Conservation (phyloP, 2,797 vertebrate genomes). For the Xerus rutilus region DNA sequence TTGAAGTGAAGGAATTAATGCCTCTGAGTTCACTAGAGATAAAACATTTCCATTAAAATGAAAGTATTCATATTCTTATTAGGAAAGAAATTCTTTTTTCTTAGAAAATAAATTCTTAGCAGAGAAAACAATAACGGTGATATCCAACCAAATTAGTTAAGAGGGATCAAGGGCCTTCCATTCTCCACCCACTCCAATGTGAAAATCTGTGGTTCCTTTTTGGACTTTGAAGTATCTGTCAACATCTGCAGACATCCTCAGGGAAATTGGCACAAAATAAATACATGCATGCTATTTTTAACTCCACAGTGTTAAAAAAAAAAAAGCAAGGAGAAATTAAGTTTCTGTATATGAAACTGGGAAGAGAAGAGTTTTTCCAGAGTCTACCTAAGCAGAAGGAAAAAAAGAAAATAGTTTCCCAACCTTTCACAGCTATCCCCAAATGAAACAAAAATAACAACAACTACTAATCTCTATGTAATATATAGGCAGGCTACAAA, state of each 20-base stretch:
- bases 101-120: background rate
- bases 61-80: conserved; percentile 44
- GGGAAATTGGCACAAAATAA: conserved; percentile 76
- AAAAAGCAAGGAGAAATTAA: conserved; percentile 39
- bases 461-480: background rate
- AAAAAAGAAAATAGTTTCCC: background rate
- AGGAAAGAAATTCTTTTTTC: background rate
- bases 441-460: background rate
- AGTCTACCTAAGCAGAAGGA: background rate
- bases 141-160: conserved; percentile 52
- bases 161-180: conserved; percentile 43
- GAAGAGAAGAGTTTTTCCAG: conserved; percentile 48
- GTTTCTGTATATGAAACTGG: conserved; percentile 55
- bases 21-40: background rate
- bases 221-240: conserved; percentile 76
- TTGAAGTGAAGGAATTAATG: conserved; percentile 35
- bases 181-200: conserved; percentile 30
- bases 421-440: background rate
- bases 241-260: conserved; percentile 79
- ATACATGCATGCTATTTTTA: conserved; percentile 73
- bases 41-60: conserved; percentile 58
- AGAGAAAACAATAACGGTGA: background rate
- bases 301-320: background rate
- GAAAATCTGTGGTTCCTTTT: conserved; percentile 69
- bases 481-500: background rate